Conservation (phyloP, 2,797 vertebrate species). For the Pseudomugil gertrudae region DNA sequence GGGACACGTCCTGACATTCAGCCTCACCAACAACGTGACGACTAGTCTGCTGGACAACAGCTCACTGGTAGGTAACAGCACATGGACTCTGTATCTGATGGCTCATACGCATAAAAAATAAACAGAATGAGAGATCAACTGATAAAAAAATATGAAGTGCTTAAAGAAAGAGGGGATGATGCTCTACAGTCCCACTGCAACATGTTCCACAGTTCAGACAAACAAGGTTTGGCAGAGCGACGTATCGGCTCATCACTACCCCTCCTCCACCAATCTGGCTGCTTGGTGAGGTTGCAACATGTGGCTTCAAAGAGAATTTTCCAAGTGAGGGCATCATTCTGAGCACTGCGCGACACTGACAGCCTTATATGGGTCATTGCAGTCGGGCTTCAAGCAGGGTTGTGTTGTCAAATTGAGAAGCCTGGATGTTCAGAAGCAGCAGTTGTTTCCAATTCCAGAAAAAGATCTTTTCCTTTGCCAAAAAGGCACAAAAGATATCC, state of each 20-base stretch:
- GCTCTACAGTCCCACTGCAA: conserved; percentile 34
- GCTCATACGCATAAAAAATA: conserved; percentile 44
- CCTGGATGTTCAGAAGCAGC: conserved; percentile 30
- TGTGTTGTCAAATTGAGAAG: conserved; percentile 63
- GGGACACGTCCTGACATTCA: conserved; percentile 80
- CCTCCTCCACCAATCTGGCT: conserved; percentile 47
- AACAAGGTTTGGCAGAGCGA: conserved; percentile 55
- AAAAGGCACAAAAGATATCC: conserved; percentile 6
- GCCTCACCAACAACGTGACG: conserved; percentile 78
- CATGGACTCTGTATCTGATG: conserved; percentile 45
- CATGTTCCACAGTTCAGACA: conserved; percentile 36
- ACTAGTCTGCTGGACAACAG: conserved; percentile 82
- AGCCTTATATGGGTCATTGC: conserved; percentile 82
- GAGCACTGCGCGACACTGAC: conserved; percentile 68
- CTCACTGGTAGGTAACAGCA: conserved; percentile 81
- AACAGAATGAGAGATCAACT: conserved; percentile 37
- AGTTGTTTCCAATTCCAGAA: conserved; percentile 31
- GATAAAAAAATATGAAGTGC: conserved; percentile 3
- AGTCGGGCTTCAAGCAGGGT: conserved; percentile 45
- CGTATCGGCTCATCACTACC: conserved; percentile 40
- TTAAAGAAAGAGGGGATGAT: conserved; percentile 28
- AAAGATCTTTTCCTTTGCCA: conserved; percentile 7
- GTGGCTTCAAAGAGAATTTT: conserved; percentile 78
- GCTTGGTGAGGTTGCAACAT: conserved; percentile 54
- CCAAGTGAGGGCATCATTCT: conserved; percentile 66